phyloP scores from a whole-genome alignment of 2,797 vertebrate species.

The Rhynchonycteris naso region DNA sequence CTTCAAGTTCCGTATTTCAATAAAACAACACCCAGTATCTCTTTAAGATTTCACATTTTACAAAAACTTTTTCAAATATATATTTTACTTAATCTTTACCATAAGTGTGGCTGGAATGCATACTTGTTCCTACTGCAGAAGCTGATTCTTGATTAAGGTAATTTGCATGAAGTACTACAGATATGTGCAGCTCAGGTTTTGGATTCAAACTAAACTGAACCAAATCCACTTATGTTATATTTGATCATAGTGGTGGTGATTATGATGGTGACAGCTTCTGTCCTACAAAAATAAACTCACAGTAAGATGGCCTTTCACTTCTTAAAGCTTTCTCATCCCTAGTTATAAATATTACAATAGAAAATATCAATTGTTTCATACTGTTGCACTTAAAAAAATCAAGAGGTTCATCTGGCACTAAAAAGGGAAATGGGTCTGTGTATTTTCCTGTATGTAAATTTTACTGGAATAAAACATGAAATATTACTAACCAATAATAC shows the following conservation, averaged over 20 bases:
- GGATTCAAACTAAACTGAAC: not conserved
- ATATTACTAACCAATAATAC: not conserved
- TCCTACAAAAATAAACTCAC: not conserved
- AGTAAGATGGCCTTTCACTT: not conserved
- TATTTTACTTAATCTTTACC: slow-evolving; percentile 9
- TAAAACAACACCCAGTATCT: not conserved
- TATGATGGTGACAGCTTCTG: not conserved
- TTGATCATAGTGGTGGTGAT: not conserved
- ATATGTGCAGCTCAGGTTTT: not conserved
- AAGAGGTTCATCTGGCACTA: not conserved
- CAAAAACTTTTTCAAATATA: not conserved
- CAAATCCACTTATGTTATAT: not conserved
- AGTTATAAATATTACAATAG: not conserved
- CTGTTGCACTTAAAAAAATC: not conserved
- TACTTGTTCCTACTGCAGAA: not conserved
- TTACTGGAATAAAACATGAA: not conserved
- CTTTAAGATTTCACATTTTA: slow-evolving; percentile 8
- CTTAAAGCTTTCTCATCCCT: not conserved
- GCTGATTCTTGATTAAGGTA: not conserved
- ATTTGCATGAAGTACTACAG: not conserved
- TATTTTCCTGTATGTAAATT: not conserved
- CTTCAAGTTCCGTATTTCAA: not conserved
- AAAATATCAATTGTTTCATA: slow-evolving; percentile 8
- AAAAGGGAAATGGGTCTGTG: not conserved
- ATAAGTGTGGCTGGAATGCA: not conserved